Evolutionary conservation across 2,797 vertebrate genomes (phyloP), one percentile per base, ranked within the genome.

Genomic region (Darevskia nairensis): DNA sequence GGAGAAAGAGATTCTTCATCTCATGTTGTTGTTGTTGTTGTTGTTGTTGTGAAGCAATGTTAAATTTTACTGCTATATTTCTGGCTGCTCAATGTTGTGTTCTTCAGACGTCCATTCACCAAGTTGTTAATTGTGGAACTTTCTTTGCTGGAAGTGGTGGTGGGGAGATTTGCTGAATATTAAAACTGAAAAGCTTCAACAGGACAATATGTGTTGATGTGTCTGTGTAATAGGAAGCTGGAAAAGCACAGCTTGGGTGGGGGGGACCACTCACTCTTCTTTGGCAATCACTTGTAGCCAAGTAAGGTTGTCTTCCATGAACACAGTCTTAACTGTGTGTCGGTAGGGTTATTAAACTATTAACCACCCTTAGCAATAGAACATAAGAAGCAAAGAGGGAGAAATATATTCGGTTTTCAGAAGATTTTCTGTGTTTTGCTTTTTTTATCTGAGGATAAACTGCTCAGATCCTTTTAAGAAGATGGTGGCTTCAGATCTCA

Each of bases 81-180:
- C 2, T 93, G 75, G 86, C 80, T 80, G 46, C 0, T 9, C 41
- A 27, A 6, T 59, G 80, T 0, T n/a, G 0, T 7, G 78, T 86
- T 87, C 50, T 35, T 80, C 78, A 80, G 27, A 78, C 55, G 27
- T 78, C 44, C 85, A 85, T 6, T 17, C 81, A 86, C 84, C 75
- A 86, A 6, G 23, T 87, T 23, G 84, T 89, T 27, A 71, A 82
- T 84, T 89, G 88, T 68, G 80, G 35, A 25, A 74, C 4, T 35
- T 84, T 8, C 8, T 79, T 87, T 87, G 15, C 69, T 90, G 79
- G n/a, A 82, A 2, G 74, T 25, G 90, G 89, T 86, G 92, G 6
- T 86, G 69, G 91, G 88, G 11, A 61, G 5, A 29, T 3, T 8
- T 59, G 50, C 32, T 59, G 59, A 17, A 50, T 25, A 50, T 23